phyloP scores from a whole-genome alignment of 2,113 vertebrate genomes.

The Siniperca knerii region DNA sequence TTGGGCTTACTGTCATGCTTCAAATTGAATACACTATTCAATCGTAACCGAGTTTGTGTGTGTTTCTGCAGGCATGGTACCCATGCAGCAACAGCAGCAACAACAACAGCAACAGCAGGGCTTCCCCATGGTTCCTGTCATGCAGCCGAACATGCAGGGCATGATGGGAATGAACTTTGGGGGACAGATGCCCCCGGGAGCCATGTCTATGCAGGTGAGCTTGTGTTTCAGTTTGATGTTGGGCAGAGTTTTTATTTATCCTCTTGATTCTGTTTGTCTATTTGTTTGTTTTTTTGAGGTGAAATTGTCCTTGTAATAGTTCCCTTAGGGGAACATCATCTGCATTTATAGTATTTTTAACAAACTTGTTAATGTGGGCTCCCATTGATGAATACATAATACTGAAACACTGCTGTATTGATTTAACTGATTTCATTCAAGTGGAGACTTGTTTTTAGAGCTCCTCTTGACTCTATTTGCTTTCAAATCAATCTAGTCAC shows the following conservation, averaged over 20 bases:
- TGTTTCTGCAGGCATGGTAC: conserved; percentile 88
- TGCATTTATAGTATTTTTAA: conserved; percentile 14
- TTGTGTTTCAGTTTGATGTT: background rate
- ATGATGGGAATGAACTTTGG: conserved; percentile 97
- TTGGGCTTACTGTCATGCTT: background rate
- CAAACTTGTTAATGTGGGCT: conserved; percentile 7
- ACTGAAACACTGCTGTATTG: conserved; percentile 15
- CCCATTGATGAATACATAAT: conserved; percentile 5
- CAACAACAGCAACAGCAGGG: conserved; percentile 84
- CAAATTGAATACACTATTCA: background rate
- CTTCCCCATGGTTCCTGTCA: conserved; percentile 94
- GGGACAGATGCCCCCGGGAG: conserved; percentile 92
- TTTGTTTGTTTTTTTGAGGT: background rate
- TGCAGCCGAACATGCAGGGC: conserved; percentile 95
- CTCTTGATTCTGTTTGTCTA: background rate
- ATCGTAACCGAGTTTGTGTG: conserved; percentile 5
- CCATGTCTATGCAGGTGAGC: conserved; percentile 94
- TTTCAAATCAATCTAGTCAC: conserved; percentile 7
- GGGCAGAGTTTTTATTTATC: background rate
- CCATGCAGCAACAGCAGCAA: conserved; percentile 86
- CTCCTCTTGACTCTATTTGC: conserved; percentile 11
- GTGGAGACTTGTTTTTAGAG: background rate
- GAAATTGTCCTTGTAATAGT: background rate
- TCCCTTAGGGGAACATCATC: background rate
- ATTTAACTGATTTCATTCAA: conserved; percentile 23